Evolutionary conservation across 2,113 vertebrate genomes (phyloP).

Genomic region (Acrocephalus arundinaceus): DNA sequence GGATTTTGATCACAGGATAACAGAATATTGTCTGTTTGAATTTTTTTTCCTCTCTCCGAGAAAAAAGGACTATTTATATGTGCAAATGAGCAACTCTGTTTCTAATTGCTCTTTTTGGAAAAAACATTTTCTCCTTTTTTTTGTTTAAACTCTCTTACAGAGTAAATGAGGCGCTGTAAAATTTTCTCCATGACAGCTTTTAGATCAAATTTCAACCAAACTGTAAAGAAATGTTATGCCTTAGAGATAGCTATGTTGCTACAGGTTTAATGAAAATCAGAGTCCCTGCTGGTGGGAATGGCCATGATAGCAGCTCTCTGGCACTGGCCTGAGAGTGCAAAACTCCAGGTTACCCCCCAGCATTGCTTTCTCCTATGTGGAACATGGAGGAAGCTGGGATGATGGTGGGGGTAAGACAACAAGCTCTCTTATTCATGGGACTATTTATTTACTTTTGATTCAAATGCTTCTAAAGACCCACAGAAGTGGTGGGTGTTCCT

Average conservation of each 20-base stretch:
- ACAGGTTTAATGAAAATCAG: background rate
- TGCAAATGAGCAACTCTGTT: background rate
- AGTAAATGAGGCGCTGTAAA: background rate
- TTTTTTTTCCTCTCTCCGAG: background rate
- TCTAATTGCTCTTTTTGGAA: background rate
- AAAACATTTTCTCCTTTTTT: background rate
- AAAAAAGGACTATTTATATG: background rate
- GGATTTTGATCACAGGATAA: background rate
- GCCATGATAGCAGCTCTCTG: background rate
- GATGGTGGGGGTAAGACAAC: background rate
- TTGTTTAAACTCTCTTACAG: background rate
- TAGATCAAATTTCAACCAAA: background rate
- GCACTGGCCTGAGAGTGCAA: background rate
- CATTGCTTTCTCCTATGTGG: background rate
- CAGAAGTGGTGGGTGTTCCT: background rate
- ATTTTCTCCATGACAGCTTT: background rate
- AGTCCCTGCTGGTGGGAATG: background rate
- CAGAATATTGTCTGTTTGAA: background rate
- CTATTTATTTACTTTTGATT: background rate
- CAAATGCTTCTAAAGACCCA: background rate
- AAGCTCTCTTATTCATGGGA: background rate
- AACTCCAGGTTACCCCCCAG: background rate
- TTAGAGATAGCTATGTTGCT: background rate
- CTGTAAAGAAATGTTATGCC: background rate
- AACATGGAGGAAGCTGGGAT: background rate